Conservation (phyloP, 2,797 vertebrate genomes). For the Poeciliopsis gracilis region DNA sequence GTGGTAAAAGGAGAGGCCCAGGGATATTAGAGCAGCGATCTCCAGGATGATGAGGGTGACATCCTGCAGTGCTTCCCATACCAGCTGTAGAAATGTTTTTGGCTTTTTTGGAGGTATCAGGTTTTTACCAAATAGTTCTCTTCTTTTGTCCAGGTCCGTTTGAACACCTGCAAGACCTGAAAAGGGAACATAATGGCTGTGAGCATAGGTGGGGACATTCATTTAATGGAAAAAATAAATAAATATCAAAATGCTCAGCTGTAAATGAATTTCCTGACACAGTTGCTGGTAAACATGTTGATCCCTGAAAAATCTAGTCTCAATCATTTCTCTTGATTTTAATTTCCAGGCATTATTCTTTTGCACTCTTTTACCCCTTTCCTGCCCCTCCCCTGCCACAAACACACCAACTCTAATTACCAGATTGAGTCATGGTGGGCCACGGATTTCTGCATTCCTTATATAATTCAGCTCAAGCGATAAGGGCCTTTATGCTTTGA, state of each 20-base stretch:
- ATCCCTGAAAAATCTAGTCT: conserved; percentile 4
- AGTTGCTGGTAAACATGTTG: background rate
- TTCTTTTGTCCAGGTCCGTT: conserved; percentile 94
- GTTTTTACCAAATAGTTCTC: conserved; percentile 94
- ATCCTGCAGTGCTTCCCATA: conserved; percentile 98
- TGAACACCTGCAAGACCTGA: conserved; percentile 88
- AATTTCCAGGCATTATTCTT: background rate
- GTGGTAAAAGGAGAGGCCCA: conserved; percentile 97
- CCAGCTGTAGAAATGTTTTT: conserved; percentile 99
- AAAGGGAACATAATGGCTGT: background rate
- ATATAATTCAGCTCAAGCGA: conserved; percentile 61
- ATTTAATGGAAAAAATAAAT: background rate
- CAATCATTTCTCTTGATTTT: background rate
- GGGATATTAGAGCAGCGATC: conserved; percentile 95
- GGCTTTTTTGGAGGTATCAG: conserved; percentile 99
- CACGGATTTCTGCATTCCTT: conserved; percentile 45
- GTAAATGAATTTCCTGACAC: background rate
- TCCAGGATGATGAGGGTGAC: conserved; percentile 99
- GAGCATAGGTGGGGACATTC: background rate
- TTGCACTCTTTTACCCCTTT: conserved; percentile 15
- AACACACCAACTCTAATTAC: conserved; percentile 58
- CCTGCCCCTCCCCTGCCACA: conserved; percentile 13
- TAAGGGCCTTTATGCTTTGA: conserved; percentile 46
- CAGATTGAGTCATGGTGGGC: conserved; percentile 48
- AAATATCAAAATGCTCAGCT: background rate